These are phyloP conservation scores for Chloroceryle inda DNA, from an alignment of 2,797 vertebrate species.

Conservation along the genomic window DNA sequence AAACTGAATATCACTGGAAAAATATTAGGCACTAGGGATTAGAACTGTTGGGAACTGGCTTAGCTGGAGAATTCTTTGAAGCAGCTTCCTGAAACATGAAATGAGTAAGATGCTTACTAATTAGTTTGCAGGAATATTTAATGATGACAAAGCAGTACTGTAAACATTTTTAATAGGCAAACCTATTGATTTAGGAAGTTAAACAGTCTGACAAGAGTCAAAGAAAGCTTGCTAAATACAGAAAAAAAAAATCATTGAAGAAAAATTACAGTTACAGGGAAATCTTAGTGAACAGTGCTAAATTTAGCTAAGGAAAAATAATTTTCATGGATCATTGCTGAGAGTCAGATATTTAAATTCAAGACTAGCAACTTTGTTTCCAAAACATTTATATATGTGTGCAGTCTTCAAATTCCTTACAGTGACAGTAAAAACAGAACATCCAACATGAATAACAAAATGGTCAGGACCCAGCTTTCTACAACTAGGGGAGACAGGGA, in stretches of 20 bases:
- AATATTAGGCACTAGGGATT: constrained; percentile 57
- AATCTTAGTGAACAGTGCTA: not conserved
- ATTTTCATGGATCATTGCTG: not conserved
- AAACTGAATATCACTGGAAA: constrained; percentile 61
- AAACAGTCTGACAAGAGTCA: not conserved
- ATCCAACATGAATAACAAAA: not conserved
- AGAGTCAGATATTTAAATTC: not conserved
- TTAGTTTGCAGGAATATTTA: constrained; percentile 61
- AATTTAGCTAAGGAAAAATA: not conserved
- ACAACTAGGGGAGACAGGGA: not conserved
- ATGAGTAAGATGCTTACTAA: constrained; percentile 56
- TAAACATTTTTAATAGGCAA: constrained; percentile 66
- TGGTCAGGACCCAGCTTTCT: not conserved
- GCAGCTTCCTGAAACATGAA: constrained; percentile 34
- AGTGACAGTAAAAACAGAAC: not conserved
- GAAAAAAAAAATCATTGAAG: not conserved
- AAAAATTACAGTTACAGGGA: not conserved
- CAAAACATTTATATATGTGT: not conserved
- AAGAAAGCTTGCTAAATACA: constrained; percentile 21
- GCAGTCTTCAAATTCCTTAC: not conserved
- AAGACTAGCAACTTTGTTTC: not conserved
- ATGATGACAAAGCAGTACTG: constrained; percentile 32
- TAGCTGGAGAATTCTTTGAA: constrained; percentile 58
- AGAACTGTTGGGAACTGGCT: constrained; percentile 18
- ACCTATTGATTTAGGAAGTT: constrained; percentile 50